A percentile compares a stretch with the other conserved stretches of the same genome.
phyloP scores from a whole-genome alignment of 2,888 invertebrate genomes.

The Pemphredon lugubris region DNA sequence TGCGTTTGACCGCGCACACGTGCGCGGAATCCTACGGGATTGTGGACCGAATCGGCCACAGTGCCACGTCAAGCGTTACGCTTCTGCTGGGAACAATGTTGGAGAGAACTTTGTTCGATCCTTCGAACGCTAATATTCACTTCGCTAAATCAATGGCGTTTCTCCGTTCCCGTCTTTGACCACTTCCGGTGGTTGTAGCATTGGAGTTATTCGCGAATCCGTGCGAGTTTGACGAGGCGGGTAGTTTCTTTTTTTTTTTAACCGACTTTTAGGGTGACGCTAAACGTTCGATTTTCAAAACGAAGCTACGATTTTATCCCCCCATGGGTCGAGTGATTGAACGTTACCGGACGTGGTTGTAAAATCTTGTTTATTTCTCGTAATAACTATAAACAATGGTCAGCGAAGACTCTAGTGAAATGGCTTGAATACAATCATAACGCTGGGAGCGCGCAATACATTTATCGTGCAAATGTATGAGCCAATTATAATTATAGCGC shows the following conservation, averaged over 20 bases:
- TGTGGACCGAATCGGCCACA: slow-evolving; percentile 62
- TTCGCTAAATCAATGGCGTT: neutral
- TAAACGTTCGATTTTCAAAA: too few species aligned
- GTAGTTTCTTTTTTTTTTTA: too few species aligned
- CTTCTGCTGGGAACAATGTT: neutral
- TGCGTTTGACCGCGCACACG: neutral
- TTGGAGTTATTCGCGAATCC: too few species aligned
- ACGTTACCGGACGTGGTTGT: slow-evolving; percentile 27
- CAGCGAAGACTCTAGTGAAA: slow-evolving; percentile 57
- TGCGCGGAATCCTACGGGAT: slow-evolving; percentile 49
- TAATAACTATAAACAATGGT: slow-evolving; percentile 67
- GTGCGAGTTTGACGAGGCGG: too few species aligned
- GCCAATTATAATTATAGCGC: slow-evolving; percentile 55
- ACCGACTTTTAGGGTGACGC: too few species aligned
- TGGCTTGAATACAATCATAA: slow-evolving; percentile 51
- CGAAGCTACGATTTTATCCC: too few species aligned
- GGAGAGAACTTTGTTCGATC: neutral
- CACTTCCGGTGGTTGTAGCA: too few species aligned
- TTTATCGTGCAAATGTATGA: slow-evolving; percentile 64
- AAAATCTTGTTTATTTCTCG: slow-evolving; percentile 65
- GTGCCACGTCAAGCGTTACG: slow-evolving; percentile 36
- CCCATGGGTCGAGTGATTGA: slow-evolving; percentile 39
- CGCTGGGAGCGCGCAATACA: slow-evolving; percentile 58
- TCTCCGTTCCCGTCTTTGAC: slow-evolving; percentile 6
- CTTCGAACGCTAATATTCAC: neutral